Conservation (phyloP, 2,888 invertebrate species). For the Pristionchus arcanus region DNA sequence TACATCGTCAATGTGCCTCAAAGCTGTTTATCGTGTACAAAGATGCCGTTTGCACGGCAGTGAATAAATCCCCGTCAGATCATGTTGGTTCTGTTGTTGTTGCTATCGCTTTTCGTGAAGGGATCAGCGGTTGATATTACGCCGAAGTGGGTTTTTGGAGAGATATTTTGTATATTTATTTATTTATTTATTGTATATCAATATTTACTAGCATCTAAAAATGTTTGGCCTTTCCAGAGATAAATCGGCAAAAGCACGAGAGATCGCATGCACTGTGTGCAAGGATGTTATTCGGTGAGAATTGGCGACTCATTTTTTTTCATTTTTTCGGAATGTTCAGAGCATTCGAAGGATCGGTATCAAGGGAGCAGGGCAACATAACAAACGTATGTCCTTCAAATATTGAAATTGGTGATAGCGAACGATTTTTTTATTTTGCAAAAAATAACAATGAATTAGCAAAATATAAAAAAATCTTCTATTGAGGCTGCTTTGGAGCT, state of each 20-base stretch:
- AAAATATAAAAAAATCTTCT: too few relatives aligned
- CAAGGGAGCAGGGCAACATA: conserved; percentile 1
- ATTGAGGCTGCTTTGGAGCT: neutral
- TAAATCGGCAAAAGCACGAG: neutral
- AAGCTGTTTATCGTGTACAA: conserved; percentile 33
- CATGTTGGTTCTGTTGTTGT: neutral
- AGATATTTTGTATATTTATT: neutral
- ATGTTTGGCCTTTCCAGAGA: neutral
- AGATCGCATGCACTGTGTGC: conserved; percentile 28
- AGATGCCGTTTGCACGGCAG: neutral
- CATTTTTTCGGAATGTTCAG: neutral
- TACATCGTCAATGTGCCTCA: neutral
- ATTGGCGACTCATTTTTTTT: neutral
- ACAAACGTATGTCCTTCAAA: neutral
- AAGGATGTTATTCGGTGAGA: neutral
- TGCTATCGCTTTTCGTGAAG: neutral
- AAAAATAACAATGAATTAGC: too few relatives aligned
- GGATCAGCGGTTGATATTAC: neutral
- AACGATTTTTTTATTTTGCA: too few relatives aligned
- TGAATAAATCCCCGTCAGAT: neutral
- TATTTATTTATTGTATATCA: too few relatives aligned
- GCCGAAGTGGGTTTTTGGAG: neutral
- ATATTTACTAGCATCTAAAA: too few relatives aligned
- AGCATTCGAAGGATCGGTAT: conserved; percentile 26
- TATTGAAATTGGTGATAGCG: neutral